Evolutionary conservation across 2,888 invertebrate species (phyloP), one percentile per base, ranked within the genome.

Genomic region (Sesia bembeciformis): DNA sequence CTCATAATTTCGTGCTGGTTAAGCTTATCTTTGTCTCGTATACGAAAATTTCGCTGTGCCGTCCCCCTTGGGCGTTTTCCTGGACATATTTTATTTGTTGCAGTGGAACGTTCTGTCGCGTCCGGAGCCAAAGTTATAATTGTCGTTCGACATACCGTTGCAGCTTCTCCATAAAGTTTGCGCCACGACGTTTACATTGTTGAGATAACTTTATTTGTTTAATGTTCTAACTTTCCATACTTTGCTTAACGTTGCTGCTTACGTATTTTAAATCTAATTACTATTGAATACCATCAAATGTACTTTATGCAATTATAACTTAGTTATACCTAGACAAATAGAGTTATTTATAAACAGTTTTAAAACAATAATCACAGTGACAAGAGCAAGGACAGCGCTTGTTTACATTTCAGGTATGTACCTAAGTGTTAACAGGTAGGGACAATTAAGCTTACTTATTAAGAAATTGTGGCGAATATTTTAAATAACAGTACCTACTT

Each of bases 1-100:
- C 87, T 88, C 89, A 89, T 89, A 89, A 89, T 88, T 89, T 85
- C 84, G 86, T 81, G 84, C 87, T 87, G 87, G 88, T 89, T 89
- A 87, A 87, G 88, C 88, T 88, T 89, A 88, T 89, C 88, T 87
- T 84, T 88, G 87, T 88, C 86, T 87, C 82, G 80, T 86, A 81
- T 83, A 88, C 84, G 84, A 85, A 88, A 85, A 84, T 86, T 23
- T 86, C 81, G 79, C 70, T 78, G 66, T 66, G 69, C 79, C 76
- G 78, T 79, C 82, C 84, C 82, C 79, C 79, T 83, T 76, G 76
- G 81, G 81, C 86, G 77, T 79, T 81, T 78, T 75, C 78, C 78
- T 80, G 79, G 78, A 83, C 82, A 86, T 85, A 85, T 84, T 89
- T 88, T 88, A 86, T 89, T 85, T 84, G 85, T 81, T 84, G 80